Conservation (phyloP, 1,140 invertebrate species). For the Drosophila obscura region DNA sequence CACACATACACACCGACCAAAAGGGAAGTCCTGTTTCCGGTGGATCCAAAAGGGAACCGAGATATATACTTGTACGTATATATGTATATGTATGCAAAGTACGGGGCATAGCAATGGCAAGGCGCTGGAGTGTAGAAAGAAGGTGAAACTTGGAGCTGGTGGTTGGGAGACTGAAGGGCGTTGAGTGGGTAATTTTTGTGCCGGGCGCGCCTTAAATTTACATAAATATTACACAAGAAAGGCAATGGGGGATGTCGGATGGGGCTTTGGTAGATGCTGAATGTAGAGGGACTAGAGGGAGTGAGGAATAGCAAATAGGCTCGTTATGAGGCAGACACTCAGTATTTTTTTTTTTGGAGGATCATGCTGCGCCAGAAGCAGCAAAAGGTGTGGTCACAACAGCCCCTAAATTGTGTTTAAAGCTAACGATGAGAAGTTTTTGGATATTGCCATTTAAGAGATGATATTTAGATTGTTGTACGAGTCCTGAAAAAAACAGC, state of each 20-base stretch:
- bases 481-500: no score
- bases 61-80: constrained; percentile 16
- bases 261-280: constrained; percentile 26
- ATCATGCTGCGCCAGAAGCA: constrained; percentile 51
- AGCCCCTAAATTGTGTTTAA: constrained; percentile 50
- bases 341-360: constrained; percentile 23
- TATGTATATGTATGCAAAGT: constrained; percentile 50
- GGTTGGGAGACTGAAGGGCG: no score
- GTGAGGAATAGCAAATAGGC: constrained; percentile 72
- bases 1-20: neutral
- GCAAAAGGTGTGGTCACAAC: constrained; percentile 68
- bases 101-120: constrained; percentile 3
- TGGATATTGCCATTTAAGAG: neutral
- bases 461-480: no score
- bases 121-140: neutral
- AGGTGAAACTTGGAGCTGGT: no score
- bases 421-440: constrained; percentile 47
- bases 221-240: constrained; percentile 76
- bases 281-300: constrained; percentile 21
- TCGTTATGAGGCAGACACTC: constrained; percentile 53
- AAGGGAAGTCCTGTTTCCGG: constrained; percentile 1
- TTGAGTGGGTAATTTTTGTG: constrained; percentile 51
- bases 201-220: constrained; percentile 52
- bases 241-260: constrained; percentile 18
- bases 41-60: constrained; percentile 5